phyloP scores from a whole-genome alignment of 2,888 invertebrate genomes.

The Proisotoma minuta region DNA sequence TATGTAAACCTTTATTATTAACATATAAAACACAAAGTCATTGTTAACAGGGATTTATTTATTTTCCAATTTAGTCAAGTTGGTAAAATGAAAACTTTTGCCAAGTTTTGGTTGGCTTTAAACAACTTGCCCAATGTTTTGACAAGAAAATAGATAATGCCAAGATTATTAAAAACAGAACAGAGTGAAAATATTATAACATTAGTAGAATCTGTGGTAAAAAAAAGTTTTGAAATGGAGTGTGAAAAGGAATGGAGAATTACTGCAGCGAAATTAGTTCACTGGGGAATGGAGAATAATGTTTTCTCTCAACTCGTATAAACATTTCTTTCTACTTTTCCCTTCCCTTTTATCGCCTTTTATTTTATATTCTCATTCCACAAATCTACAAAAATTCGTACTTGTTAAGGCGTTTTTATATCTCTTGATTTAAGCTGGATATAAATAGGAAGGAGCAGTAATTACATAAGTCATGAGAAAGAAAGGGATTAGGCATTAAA shows the following conservation, averaged over 20 bases:
- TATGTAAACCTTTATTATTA: too few species aligned
- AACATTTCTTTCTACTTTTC: not conserved
- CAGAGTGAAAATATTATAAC: not conserved
- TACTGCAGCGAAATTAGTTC: constrained; percentile 5
- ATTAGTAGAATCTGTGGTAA: not conserved
- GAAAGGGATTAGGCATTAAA: too few species aligned
- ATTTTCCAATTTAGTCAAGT: too few species aligned
- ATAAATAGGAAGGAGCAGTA: not conserved
- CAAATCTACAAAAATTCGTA: not conserved
- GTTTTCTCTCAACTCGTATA: constrained; percentile 2
- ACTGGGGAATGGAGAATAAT: constrained; percentile 11
- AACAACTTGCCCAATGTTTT: too few species aligned
- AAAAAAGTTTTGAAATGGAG: not conserved
- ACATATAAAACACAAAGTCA: too few species aligned
- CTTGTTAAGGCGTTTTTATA: not conserved
- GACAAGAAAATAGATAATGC: not conserved
- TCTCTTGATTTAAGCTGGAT: not conserved
- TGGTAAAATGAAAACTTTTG: too few species aligned
- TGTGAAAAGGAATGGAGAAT: constrained; percentile 6
- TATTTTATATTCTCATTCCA: not conserved
- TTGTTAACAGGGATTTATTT: too few species aligned
- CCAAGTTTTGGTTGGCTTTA: too few species aligned
- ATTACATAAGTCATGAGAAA: too few species aligned
- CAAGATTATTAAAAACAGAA: not conserved
- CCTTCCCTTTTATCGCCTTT: constrained; percentile 4